Evolutionary conservation across 1,140 invertebrate genomes (phyloP), one percentile per base, ranked within the genome.

Genomic region (Platyura marginata): DNA sequence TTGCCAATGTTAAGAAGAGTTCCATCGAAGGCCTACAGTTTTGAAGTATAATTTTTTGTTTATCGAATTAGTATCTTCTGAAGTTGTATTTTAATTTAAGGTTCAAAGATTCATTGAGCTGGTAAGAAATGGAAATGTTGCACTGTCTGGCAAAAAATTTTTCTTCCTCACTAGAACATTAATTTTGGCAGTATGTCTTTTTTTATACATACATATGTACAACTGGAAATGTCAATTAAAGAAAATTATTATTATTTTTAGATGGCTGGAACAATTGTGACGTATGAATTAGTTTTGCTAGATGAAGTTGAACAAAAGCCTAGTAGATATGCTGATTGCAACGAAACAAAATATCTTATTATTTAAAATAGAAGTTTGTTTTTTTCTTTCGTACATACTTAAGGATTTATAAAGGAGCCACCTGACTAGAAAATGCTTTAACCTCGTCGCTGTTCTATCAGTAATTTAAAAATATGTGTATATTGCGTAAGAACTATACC

Each of bases 261-360:
- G 18, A 18, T 41, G 9, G 22, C 75, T 34, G 74, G 75, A 35
- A 77, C 75, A 3, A 75, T 79, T 38, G 72, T 78, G 1, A 78
- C 77, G 5, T 79, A 79, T 48, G 77, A 79, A 53, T 56, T 79
- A 3, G 74, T 79, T 35, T 54, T 78, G 29, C 63, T 77, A 22
- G 74, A 78, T 46, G n/a, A n/a, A n/a, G n/a, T n/a, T n/a, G n/a
- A n/a, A n/a, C n/a, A n/a, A n/a, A n/a, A n/a, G n/a, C n/a, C n/a
- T n/a, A n/a, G n/a, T n/a, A n/a, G n/a, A n/a, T n/a, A n/a, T n/a
- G n/a, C n/a, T n/a, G n/a, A n/a, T n/a, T n/a, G n/a, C n/a, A n/a
- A n/a, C n/a, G n/a, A n/a, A n/a, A n/a, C n/a, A n/a, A n/a, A n/a
- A n/a, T n/a, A n/a, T n/a, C n/a, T n/a, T n/a, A n/a, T n/a, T n/a